A percentile compares a stretch with the other conserved stretches of the same genome.
phyloP scores from a whole-genome alignment of 1,140 invertebrate species.

The Heliconius congener region DNA sequence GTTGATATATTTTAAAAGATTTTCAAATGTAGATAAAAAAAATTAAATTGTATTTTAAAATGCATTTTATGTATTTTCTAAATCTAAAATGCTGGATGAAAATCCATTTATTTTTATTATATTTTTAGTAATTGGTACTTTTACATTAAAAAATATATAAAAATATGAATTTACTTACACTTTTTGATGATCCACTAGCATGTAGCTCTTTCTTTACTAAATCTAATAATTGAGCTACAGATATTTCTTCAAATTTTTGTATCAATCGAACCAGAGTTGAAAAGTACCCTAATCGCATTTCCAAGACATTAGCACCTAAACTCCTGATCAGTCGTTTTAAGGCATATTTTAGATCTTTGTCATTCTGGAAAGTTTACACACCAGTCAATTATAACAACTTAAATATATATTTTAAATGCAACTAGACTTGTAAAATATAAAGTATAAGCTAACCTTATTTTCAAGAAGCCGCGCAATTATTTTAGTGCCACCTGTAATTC shows the following conservation, averaged over 20 bases:
- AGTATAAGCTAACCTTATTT: constrained; percentile 61
- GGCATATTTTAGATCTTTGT: constrained; percentile 73
- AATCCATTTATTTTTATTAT: no score
- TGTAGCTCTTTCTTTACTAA: constrained; percentile 68
- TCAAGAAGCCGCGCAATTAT: constrained; percentile 60
- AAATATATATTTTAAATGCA: not conserved
- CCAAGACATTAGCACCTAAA: constrained; percentile 67
- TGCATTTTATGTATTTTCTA: no score
- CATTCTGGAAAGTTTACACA: constrained; percentile 62
- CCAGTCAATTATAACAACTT: not conserved
- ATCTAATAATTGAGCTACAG: constrained; percentile 55
- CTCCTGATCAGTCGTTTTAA: constrained; percentile 69
- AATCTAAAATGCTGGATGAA: no score
- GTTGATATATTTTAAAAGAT: no score
- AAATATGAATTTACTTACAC: constrained; percentile 55
- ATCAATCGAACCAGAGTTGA: constrained; percentile 61
- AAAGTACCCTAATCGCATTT: constrained; percentile 65
- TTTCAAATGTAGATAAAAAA: no score
- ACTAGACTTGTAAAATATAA: not conserved
- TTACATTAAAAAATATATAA: not conserved
- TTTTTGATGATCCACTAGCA: constrained; percentile 70
- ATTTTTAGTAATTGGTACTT: not conserved
- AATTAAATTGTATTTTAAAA: no score
- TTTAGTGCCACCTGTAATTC: constrained; percentile 62
- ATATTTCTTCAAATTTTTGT: constrained; percentile 54